Evolutionary conservation across 2,888 invertebrate species (phyloP), one percentile per base, ranked within the genome.

Genomic region (Drosophila mimetica): DNA sequence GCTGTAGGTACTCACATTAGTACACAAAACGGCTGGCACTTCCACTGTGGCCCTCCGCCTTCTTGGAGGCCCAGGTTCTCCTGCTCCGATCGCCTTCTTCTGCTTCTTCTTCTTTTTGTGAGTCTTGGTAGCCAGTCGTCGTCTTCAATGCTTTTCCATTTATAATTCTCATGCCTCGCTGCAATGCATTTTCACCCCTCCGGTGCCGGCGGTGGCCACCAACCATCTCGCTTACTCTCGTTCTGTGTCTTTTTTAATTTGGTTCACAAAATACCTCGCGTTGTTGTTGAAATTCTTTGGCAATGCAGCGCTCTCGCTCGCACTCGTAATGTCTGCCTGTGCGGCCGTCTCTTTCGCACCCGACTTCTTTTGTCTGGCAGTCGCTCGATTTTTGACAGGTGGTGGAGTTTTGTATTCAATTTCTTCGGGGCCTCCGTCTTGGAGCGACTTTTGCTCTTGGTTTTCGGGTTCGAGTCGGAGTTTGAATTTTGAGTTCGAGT

Each of bases 311-410:
- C 25, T 14, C 25, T 16, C 44, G 41, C 13, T 41, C 20, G 20
- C 41, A 20, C 41, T 41, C 82, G 64, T 55, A 25, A 30, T 25
- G 32, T 25, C 47, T 16, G 36, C 48, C 36, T 58, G 25, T 22
- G 53, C 32, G 55, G 25, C 28, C 46, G 42, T 48, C 54, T 22
- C 66, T 55, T 42, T 66, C 72, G 47, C 63, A 72, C 61, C 59
- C 55, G 55, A 65, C 84, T 39, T 59, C 81, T 39, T 59, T 60
- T 71, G 71, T 71, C 72, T 71, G 70, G 72, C 75, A 60, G 71
- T 83, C 71, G 66, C 81, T 82, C 87, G 85, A 75, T 89, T 87
- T 90, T 89, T 89, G 90, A 89, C 90, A 90, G 90, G 90, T 90
- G 90, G 90, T 89, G 89, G 76, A 71, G 72, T 86, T 86, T 81